Conservation (phyloP, 2,797 vertebrate species). For the Pristis pectinata region DNA sequence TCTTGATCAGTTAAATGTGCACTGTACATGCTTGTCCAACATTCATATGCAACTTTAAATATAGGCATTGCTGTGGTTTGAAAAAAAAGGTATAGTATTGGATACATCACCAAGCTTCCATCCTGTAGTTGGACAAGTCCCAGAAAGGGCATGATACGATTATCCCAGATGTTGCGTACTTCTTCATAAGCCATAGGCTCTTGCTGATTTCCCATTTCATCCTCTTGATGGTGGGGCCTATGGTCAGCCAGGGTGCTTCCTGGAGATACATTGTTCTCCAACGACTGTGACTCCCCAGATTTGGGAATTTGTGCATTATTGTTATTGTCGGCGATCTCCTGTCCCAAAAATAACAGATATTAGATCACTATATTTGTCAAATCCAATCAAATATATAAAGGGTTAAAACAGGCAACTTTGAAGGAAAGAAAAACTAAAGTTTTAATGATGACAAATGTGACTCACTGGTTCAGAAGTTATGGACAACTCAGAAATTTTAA, state of each 20-base stretch:
- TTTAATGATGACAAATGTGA: too few species aligned
- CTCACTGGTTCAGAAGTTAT: background rate
- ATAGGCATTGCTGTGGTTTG: background rate
- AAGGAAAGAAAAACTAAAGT: too few species aligned
- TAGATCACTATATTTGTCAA: too few species aligned
- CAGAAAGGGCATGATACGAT: conserved; percentile 34
- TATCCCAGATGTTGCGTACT: background rate
- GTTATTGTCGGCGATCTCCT: background rate
- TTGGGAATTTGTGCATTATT: background rate
- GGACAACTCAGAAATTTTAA: background rate
- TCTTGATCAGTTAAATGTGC: background rate
- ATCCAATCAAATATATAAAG: too few species aligned
- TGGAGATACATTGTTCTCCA: background rate
- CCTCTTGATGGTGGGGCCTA: too few species aligned
- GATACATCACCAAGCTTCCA: conserved; percentile 40
- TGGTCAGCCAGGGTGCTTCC: background rate
- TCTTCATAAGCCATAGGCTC: background rate
- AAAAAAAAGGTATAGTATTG: background rate
- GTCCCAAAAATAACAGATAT: background rate
- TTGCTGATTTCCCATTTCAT: background rate
- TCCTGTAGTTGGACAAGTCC: conserved; percentile 44
- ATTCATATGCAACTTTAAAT: background rate
- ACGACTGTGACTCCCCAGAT: background rate
- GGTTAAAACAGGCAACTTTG: too few species aligned
- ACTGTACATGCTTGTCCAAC: too few species aligned